These are phyloP conservation scores for Erpornis zantholeuca DNA, from an alignment of 2,113 vertebrate genomes.

Conservation along the genomic window DNA sequence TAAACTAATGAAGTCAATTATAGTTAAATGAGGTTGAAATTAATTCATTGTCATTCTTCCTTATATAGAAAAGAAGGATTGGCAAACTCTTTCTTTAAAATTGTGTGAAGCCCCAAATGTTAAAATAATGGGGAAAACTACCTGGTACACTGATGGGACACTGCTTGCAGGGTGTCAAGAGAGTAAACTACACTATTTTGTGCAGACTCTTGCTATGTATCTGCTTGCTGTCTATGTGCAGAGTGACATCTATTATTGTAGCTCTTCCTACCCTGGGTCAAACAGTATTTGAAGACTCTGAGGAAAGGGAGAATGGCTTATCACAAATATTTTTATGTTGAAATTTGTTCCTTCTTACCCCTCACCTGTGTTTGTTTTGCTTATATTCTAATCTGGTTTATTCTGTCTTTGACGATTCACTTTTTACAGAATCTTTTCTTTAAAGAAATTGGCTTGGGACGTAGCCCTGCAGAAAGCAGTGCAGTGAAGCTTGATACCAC, in stretches of 20 bases:
- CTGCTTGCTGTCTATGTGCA: background rate
- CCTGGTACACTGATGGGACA: rapidly evolving
- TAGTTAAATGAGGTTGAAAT: background rate
- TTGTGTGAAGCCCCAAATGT: background rate
- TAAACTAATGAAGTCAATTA: background rate
- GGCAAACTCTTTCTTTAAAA: background rate
- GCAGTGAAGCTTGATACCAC: background rate
- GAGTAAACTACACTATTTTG: background rate
- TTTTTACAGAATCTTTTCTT: background rate
- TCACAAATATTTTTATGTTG: background rate
- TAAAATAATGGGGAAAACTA: background rate
- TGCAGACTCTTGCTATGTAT: background rate
- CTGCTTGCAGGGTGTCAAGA: background rate
- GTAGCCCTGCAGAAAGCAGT: background rate
- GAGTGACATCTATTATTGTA: background rate
- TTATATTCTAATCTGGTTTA: background rate
- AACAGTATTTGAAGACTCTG: background rate
- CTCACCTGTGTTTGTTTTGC: background rate
- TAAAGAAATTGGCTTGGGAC: background rate
- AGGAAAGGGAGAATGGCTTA: background rate
- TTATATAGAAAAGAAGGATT: background rate
- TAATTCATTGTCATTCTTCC: background rate
- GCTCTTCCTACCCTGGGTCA: background rate
- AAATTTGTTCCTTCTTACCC: background rate
- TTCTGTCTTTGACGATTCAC: background rate